A percentile compares a stretch with the other conserved stretches of the same genome.
Conservation (phyloP, 2,888 invertebrate genomes). For the Anodontia alba region DNA sequence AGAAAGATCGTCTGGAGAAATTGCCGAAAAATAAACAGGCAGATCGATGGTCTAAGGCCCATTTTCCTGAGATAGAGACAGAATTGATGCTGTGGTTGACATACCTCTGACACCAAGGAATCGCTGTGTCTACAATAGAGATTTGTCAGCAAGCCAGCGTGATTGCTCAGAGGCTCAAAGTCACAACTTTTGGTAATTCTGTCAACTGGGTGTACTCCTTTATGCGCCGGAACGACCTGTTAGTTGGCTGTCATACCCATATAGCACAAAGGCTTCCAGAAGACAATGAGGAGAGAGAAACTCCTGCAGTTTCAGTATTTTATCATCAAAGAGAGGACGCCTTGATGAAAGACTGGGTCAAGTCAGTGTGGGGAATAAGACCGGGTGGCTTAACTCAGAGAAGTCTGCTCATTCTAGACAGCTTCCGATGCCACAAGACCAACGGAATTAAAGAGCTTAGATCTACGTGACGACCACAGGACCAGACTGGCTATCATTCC, state of each 20-base stretch:
- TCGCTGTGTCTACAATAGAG: neutral
- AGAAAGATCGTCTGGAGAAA: neutral
- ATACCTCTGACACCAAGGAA: neutral
- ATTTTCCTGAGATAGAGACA: neutral
- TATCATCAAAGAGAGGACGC: slow-evolving; percentile 14
- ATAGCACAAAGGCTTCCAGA: slow-evolving; percentile 40
- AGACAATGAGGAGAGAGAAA: slow-evolving; percentile 41
- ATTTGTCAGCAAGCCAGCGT: neutral
- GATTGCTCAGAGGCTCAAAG: neutral
- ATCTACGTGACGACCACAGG: too few relatives aligned
- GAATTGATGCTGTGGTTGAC: neutral
- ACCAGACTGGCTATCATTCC: too few relatives aligned
- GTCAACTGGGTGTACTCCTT: neutral
- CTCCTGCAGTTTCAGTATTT: slow-evolving; percentile 21
- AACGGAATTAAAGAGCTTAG: too few relatives aligned
- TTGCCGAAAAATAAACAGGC: neutral
- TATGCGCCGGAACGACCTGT: slow-evolving; percentile 24
- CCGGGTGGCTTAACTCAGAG: neutral
- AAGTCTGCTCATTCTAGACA: neutral
- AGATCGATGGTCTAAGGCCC: neutral
- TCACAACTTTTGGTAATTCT: neutral
- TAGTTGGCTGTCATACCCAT: slow-evolving; percentile 37
- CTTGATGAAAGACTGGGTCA: neutral
- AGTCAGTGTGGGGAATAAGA: neutral
- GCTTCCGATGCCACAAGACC: neutral